phyloP scores from a whole-genome alignment of 2,888 invertebrate species.

The Callosobruchus maculatus region DNA sequence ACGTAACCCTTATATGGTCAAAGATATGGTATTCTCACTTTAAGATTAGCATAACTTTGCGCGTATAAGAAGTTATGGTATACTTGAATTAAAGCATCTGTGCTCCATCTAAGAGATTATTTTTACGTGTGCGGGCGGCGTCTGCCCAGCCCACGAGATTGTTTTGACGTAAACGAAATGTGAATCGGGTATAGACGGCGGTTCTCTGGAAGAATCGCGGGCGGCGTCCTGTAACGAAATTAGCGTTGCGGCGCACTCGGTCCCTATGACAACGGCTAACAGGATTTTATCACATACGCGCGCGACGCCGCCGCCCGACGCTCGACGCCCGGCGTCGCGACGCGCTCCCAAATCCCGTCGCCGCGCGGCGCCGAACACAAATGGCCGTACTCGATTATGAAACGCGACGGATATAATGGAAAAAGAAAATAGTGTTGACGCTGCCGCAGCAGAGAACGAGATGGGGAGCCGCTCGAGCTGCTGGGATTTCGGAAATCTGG shows the following conservation, averaged over 20 bases:
- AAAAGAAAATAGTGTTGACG: neutral
- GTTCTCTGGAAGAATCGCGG: neutral
- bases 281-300: slow-evolving; percentile 36
- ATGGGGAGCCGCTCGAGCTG: neutral
- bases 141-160: neutral
- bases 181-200: no score
- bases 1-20: no score
- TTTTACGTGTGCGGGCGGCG: no score
- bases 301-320: slow-evolving; percentile 1
- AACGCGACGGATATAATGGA: neutral
- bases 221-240: slow-evolving; percentile 35
- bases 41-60: no score
- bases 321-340: neutral
- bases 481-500: neutral
- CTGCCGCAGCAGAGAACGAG: neutral
- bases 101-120: no score
- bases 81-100: no score
- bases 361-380: slow-evolving; percentile 1
- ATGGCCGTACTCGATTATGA: neutral
- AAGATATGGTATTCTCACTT: no score
- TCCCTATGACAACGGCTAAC: slow-evolving; percentile 38
- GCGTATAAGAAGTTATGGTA: no score
- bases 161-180: no score
- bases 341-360: slow-evolving; percentile 18
- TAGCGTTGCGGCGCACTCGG: slow-evolving; percentile 20